These are phyloP conservation scores for Zoanthus sansibaricus DNA, from an alignment of 92 coral and sea anemone genomes.

Conservation along the genomic window DNA sequence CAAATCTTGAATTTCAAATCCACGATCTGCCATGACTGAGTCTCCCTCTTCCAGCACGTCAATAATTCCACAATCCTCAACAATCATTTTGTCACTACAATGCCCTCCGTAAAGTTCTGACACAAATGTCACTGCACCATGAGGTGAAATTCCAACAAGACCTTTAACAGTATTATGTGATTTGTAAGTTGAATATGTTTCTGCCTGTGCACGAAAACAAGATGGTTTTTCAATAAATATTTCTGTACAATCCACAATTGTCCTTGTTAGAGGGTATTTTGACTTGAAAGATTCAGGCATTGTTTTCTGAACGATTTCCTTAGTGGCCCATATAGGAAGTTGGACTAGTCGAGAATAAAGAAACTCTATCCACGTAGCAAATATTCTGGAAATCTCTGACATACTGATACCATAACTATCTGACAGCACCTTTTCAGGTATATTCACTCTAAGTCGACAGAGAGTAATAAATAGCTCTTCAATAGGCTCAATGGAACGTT, in stretches of 20 bases:
- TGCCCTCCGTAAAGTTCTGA: conserved; percentile 76
- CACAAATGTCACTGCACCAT: conserved; percentile 70
- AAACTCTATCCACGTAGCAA: conserved; percentile 75
- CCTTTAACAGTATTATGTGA: conserved; percentile 54
- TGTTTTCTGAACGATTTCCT: conserved; percentile 54
- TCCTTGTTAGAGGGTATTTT: conserved; percentile 59
- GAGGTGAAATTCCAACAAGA: conserved; percentile 71
- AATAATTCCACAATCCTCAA: conserved; percentile 67
- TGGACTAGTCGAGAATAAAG: conserved; percentile 48
- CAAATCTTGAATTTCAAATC: conserved; percentile 49
- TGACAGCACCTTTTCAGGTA: conserved; percentile 61
- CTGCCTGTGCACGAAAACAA: conserved; percentile 71
- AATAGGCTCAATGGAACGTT: conserved; percentile 43
- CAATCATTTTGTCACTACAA: conserved; percentile 73
- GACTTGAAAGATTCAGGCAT: conserved; percentile 67
- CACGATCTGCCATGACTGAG: conserved; percentile 76
- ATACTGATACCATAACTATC: conserved; percentile 47
- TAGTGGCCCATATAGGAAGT: conserved; percentile 70
- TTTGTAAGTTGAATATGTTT: conserved; percentile 66
- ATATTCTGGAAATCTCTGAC: conserved; percentile 49
- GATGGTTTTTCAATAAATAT: conserved; percentile 66
- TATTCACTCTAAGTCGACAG: conserved; percentile 57
- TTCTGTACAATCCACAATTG: conserved; percentile 72
- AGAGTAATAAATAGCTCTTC: conserved; percentile 58
- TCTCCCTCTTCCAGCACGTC: conserved; percentile 63